phyloP scores from a whole-genome alignment of 2,888 invertebrate genomes.

The Neocrepidodera transversa region DNA sequence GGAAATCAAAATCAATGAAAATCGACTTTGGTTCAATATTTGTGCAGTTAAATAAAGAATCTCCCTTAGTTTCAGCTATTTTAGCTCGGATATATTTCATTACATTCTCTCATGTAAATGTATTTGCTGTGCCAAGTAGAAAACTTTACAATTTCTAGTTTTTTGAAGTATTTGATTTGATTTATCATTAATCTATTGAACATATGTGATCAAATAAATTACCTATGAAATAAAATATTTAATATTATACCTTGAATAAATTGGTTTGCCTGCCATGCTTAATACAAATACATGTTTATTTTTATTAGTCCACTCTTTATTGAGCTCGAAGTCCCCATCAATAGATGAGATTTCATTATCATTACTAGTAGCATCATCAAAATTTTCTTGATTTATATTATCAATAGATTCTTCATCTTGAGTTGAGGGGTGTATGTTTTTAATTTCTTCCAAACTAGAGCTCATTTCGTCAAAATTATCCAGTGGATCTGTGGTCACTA shows the following conservation, averaged over 20 bases:
- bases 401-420: slow-evolving; percentile 45
- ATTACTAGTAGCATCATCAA: slow-evolving; percentile 40
- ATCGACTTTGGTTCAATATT: no score
- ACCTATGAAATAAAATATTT: not conserved
- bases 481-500: slow-evolving; percentile 75
- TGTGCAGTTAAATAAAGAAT: no score
- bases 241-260: slow-evolving; percentile 79
- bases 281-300: slow-evolving; percentile 93
- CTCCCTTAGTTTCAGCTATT: no score
- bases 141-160: no score
- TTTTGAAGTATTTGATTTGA: no score
- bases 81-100: no score
- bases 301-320: slow-evolving; percentile 75
- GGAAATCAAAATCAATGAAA: no score
- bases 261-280: slow-evolving; percentile 96
- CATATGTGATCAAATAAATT: no score
- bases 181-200: no score
- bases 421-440: slow-evolving; percentile 61
- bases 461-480: slow-evolving; percentile 74
- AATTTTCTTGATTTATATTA: slow-evolving; percentile 48
- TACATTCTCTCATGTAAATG: no score
- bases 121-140: no score
- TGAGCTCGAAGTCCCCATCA: slow-evolving; percentile 68
- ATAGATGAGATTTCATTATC: slow-evolving; percentile 42
- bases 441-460: slow-evolving; percentile 68